Conservation (phyloP, 2,888 invertebrate species). For the Tholera decimalis region DNA sequence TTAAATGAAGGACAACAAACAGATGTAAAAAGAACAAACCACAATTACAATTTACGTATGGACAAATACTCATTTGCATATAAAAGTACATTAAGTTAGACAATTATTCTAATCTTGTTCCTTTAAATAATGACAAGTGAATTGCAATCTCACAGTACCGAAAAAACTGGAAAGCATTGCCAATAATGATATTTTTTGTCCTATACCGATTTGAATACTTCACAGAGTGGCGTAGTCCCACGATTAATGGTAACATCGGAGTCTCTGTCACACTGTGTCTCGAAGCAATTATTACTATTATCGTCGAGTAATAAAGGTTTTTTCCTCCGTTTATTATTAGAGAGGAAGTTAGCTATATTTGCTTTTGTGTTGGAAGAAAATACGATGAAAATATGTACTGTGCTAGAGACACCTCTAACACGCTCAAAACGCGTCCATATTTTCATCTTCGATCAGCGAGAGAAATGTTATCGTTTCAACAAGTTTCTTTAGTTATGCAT, state of each 20-base stretch:
- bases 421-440: too few species aligned
- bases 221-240: slow-evolving; percentile 81
- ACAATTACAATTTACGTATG: slow-evolving; percentile 70
- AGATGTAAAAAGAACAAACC: slow-evolving; percentile 66
- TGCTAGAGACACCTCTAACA: too few species aligned
- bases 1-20: slow-evolving; percentile 61
- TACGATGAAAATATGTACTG: slow-evolving; percentile 8
- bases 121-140: slow-evolving; percentile 70
- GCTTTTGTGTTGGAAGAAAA: slow-evolving; percentile 30
- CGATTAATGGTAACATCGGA: slow-evolving; percentile 69
- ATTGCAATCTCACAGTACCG: slow-evolving; percentile 82
- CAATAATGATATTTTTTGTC: slow-evolving; percentile 76
- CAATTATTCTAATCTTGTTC: slow-evolving; percentile 84
- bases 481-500: not conserved
- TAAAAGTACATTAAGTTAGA: slow-evolving; percentile 72
- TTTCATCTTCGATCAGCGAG: not conserved
- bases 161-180: slow-evolving; percentile 89
- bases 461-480: not conserved
- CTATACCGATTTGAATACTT: slow-evolving; percentile 68
- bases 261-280: slow-evolving; percentile 46
- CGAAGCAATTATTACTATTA: slow-evolving; percentile 44
- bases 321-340: slow-evolving; percentile 43
- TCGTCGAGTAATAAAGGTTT: slow-evolving; percentile 33
- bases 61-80: slow-evolving; percentile 88
- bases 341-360: slow-evolving; percentile 40